Conservation (phyloP, 2,888 invertebrate species). For the Tiliacea citrago region DNA sequence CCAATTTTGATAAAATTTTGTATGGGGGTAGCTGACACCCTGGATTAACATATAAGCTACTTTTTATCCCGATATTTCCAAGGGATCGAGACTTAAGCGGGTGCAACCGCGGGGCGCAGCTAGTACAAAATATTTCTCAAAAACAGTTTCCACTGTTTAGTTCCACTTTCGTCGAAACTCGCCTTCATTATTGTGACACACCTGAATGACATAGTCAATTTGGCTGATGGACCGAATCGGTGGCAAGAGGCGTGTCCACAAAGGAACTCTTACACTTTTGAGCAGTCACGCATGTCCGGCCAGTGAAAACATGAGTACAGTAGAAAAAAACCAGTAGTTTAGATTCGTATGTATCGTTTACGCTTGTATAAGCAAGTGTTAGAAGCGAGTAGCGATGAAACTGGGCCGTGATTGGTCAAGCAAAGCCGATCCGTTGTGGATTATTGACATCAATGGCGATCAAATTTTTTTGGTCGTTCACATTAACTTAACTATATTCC, state of each 20-base stretch:
- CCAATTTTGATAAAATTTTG: no score
- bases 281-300: slow-evolving; percentile 65
- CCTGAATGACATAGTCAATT: slow-evolving; percentile 72
- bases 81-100: no score
- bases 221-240: slow-evolving; percentile 72
- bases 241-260: slow-evolving; percentile 70
- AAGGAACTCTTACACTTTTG: slow-evolving; percentile 64
- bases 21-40: no score
- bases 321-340: slow-evolving; percentile 57
- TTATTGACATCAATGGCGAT: slow-evolving; percentile 27
- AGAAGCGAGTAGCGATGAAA: slow-evolving; percentile 44
- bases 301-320: slow-evolving; percentile 59
- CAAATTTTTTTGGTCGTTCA: not conserved
- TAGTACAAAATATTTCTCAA: no score
- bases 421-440: slow-evolving; percentile 56
- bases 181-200: slow-evolving; percentile 64
- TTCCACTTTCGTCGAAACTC: slow-evolving; percentile 63
- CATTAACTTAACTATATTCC: not conserved
- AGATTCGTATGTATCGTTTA: slow-evolving; percentile 57
- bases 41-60: no score
- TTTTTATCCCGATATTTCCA: no score
- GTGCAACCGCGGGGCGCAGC: no score
- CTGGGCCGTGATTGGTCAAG: slow-evolving; percentile 45
- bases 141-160: slow-evolving; percentile 45
- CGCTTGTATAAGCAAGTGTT: slow-evolving; percentile 59